These are phyloP conservation scores for Parauchenoglanis ngamensis DNA, from an alignment of 2,797 vertebrate genomes.

Conservation along the genomic window DNA sequence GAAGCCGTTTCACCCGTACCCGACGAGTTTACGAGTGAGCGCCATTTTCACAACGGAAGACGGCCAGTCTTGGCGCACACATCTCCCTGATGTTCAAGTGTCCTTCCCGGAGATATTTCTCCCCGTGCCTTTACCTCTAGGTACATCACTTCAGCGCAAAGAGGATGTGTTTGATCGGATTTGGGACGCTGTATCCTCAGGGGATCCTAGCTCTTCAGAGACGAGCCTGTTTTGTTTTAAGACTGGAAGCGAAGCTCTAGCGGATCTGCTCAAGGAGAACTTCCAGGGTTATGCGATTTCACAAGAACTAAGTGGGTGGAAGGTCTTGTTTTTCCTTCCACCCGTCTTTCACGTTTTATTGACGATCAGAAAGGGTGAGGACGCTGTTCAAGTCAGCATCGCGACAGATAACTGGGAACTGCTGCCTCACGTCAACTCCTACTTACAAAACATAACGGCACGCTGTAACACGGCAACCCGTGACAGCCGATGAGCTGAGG, in stretches of 20 bases:
- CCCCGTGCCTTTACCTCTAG: conserved; percentile 64
- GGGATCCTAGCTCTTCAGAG: conserved; percentile 41
- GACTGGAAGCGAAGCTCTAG: conserved; percentile 61
- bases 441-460: conserved; percentile 70
- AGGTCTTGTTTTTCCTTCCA: conserved; percentile 78
- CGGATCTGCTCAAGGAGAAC: conserved; percentile 66
- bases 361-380: conserved; percentile 64
- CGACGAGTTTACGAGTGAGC: conserved; percentile 69
- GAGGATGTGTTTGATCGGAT: conserved; percentile 73
- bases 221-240: conserved; percentile 82
- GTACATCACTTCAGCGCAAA: conserved; percentile 52
- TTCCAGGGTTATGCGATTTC: conserved; percentile 73
- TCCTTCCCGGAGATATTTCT: conserved; percentile 78
- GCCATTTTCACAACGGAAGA: conserved; percentile 79
- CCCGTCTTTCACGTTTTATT: conserved; percentile 78
- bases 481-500: not conserved
- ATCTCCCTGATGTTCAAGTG: conserved; percentile 73
- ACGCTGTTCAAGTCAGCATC: conserved; percentile 73
- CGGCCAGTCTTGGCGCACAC: conserved; percentile 74
- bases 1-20: conserved; percentile 74
- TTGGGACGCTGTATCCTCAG: conserved; percentile 71
- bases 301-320: conserved; percentile 55
- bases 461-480: not conserved
- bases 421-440: conserved; percentile 75
- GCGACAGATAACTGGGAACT: conserved; percentile 83